Base-by-base conservation (phyloP, 2,888 invertebrate genomes). In the Epicampocera succincta region DNA sequence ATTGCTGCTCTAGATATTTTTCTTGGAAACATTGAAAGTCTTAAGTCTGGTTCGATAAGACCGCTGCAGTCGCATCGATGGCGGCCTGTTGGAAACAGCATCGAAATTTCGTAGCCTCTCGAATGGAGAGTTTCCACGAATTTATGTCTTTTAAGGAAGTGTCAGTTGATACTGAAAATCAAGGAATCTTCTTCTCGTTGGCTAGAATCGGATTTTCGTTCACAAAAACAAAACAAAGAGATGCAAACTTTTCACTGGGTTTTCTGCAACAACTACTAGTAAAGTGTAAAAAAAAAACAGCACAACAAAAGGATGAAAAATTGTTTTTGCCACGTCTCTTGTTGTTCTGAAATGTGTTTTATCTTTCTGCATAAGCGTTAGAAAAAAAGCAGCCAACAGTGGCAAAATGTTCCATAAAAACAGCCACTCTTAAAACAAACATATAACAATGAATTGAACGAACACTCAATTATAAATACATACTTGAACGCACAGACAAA, bases 401-500 rank as follows among this genome's bases (percentile, higher is more conserved):
- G 63, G 81, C 77, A 74, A 77, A n/a, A n/a, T n/a, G 50, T 68
- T 61, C 0, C 40, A 69, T 44, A 46, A 68, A 76, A 68, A 48
- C 69, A 58, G n/a, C 42, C 52, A 58, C 77, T 74, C 69, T 74
- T 74, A 69, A 74, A 82, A 74, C 65, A 82, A 77, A 82, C 56
- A 65, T 40, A 58, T 44, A 73, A 54, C 61, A 63, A 61, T 50
- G 42, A 74, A 77, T 74, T 21, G 74, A 69, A 69, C 29, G 11
- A 69, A 50, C 69, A 82, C 69, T 82, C 58, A 69, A 82, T 82
- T 82, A 82, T 73, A 66, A 76, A 68, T 73, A 65, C 29, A 46
- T 13, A 61, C 19, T 50, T 29, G 52, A 56, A 38, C 46, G 15
- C 56, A 69, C 15, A 40, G 6, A 13, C 69, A 38, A 2, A 58